Percentiles rank a stretch among this genome's conserved stretches.
Evolutionary conservation across 2,888 invertebrate species (phyloP).

Genomic region (Podabrus alpinus): DNA sequence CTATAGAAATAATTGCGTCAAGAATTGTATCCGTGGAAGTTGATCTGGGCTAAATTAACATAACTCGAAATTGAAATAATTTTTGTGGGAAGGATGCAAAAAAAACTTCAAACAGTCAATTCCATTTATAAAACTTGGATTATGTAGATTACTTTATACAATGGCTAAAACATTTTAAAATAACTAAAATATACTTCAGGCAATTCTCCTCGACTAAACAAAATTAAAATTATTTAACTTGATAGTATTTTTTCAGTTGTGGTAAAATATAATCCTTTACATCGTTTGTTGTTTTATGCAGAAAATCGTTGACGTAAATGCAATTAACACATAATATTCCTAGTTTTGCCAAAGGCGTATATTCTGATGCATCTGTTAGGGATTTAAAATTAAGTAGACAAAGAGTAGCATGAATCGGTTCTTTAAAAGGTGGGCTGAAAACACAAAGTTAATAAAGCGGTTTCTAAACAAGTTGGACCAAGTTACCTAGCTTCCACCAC

Average conservation of each 20-base stretch:
- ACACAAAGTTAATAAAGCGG: neutral
- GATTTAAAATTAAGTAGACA: constrained; percentile 68
- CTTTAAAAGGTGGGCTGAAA: constrained; percentile 62
- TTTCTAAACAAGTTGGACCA: neutral
- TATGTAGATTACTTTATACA: too few species aligned
- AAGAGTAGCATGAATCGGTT: constrained; percentile 65
- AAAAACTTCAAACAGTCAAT: too few species aligned
- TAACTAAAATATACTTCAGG: too few species aligned
- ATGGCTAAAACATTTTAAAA: neutral
- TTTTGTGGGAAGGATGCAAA: too few species aligned
- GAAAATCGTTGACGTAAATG: constrained; percentile 48
- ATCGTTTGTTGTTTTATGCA: constrained; percentile 44
- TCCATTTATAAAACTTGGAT: too few species aligned
- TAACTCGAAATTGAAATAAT: too few species aligned
- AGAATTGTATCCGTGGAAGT: too few species aligned
- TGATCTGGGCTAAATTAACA: too few species aligned
- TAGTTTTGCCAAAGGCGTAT: constrained; percentile 47
- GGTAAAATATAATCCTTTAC: constrained; percentile 46
- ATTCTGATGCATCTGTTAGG: constrained; percentile 43
- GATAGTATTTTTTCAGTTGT: constrained; percentile 42
- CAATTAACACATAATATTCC: constrained; percentile 50
- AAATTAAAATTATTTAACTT: neutral
- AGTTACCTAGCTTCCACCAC: constrained; percentile 66
- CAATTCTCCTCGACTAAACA: neutral
- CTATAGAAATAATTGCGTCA: too few species aligned